These are phyloP conservation scores for Eulemur coronatus DNA, from an alignment of 2,797 vertebrate species.

Conservation along the genomic window DNA sequence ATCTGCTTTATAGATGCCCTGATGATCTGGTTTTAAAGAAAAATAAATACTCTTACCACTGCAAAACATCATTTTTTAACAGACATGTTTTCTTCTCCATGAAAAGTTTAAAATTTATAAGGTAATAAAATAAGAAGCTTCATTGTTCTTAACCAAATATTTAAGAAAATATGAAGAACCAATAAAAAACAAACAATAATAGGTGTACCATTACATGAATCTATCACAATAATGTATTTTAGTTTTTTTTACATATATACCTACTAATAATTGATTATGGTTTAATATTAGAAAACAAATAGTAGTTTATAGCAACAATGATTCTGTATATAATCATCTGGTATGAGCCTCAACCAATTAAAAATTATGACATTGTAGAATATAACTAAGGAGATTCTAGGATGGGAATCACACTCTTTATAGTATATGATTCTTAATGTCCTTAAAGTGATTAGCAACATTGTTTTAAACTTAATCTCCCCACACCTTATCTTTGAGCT, in stretches of 20 bases:
- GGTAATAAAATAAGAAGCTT: not conserved
- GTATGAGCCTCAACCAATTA: too few relatives aligned
- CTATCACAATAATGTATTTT: not conserved
- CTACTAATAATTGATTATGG: not conserved
- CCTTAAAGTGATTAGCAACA: not conserved
- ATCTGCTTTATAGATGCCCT: slow-evolving; percentile 78
- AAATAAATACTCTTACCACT: not conserved
- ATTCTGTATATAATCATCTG: not conserved
- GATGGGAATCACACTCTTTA: not conserved
- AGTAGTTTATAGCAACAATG: not conserved
- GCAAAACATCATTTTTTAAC: not conserved
- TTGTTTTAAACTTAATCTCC: too few relatives aligned
- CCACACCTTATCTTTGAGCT: accelerated
- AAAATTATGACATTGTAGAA: not conserved
- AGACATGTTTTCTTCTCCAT: not conserved
- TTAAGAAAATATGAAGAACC: not conserved
- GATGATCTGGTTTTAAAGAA: slow-evolving; percentile 15
- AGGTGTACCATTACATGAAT: not conserved
- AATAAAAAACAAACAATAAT: not conserved
- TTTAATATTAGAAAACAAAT: not conserved
- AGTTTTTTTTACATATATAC: not conserved
- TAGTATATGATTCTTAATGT: not conserved
- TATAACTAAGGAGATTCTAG: not conserved
- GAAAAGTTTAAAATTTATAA: not conserved
- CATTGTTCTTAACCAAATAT: not conserved